phyloP scores from a whole-genome alignment of 2,888 invertebrate species.

The Osmoderma eremita region DNA sequence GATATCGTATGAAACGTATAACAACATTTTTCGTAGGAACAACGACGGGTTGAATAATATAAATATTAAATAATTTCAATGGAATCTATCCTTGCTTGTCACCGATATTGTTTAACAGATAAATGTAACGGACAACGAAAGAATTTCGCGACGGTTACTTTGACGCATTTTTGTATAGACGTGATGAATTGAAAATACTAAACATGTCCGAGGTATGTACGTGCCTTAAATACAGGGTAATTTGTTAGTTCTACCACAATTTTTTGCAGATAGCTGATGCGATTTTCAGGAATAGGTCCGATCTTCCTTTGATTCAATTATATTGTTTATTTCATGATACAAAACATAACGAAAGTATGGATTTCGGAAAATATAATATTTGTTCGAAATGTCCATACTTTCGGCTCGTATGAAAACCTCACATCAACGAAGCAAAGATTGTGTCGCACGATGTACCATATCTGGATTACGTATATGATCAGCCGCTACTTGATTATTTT shows the following conservation, averaged over 20 bases:
- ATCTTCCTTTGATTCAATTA: too few relatives aligned
- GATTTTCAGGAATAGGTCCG: too few relatives aligned
- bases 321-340: too few relatives aligned
- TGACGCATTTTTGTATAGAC: conserved; percentile 11
- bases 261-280: neutral
- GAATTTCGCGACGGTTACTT: conserved; percentile 21
- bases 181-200: conserved; percentile 3
- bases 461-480: too few relatives aligned
- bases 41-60: too few relatives aligned
- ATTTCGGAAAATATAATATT: too few relatives aligned
- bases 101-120: conserved; percentile 1
- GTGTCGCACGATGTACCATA: too few relatives aligned
- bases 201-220: conserved; percentile 7
- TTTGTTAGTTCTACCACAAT: neutral
- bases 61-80: conserved; percentile 12
- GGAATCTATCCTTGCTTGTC: conserved; percentile 6
- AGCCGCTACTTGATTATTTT: too few relatives aligned
- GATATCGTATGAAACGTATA: neutral
- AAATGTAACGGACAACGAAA: conserved; percentile 13
- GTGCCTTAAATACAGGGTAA: neutral
- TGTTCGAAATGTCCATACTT: too few relatives aligned
- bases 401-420: too few relatives aligned
- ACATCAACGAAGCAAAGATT: too few relatives aligned
- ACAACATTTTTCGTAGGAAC: neutral
- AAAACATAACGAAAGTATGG: too few relatives aligned